phyloP scores from a whole-genome alignment of 2,888 invertebrate genomes.

The Strigamia transsilvanica region DNA sequence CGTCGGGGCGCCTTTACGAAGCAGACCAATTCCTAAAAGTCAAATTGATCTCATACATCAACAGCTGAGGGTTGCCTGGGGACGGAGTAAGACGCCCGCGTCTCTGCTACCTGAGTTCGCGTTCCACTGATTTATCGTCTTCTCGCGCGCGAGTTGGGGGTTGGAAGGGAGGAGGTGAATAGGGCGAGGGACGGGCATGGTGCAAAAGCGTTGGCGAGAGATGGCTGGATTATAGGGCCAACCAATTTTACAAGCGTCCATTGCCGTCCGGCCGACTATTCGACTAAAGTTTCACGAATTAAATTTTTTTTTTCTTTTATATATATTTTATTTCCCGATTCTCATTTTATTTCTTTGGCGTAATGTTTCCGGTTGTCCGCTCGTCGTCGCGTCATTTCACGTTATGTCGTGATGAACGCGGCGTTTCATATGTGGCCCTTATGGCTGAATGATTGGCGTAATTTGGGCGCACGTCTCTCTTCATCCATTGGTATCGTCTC shows the following conservation, averaged over 20 bases:
- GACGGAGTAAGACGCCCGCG: constrained; percentile 15
- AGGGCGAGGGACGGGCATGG: background rate
- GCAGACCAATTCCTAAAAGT: constrained; percentile 40
- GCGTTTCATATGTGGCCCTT: constrained; percentile 8
- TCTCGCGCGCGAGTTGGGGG: constrained; percentile 8
- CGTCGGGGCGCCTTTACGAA: constrained; percentile 40
- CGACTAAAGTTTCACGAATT: background rate
- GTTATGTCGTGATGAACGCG: background rate
- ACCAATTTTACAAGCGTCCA: background rate
- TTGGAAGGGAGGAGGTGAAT: constrained; percentile 17
- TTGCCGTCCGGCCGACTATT: background rate
- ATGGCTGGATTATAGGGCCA: background rate
- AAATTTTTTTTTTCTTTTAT: background rate
- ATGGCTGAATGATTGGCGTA: constrained; percentile 8
- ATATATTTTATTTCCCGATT: background rate
- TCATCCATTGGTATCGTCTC: constrained; percentile 2
- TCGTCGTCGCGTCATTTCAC: background rate
- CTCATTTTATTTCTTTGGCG: background rate
- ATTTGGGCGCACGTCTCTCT: constrained; percentile 8
- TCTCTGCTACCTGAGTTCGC: constrained; percentile 15
- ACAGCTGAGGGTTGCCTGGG: constrained; percentile 26
- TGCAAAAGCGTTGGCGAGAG: constrained; percentile 8
- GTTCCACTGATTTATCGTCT: constrained; percentile 39
- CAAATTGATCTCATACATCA: constrained; percentile 43
- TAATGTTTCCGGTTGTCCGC: background rate